Evolutionary conservation across 2,888 invertebrate genomes (phyloP), one percentile per base, ranked within the genome.

Genomic region (Omphaloscelis lunosa): DNA sequence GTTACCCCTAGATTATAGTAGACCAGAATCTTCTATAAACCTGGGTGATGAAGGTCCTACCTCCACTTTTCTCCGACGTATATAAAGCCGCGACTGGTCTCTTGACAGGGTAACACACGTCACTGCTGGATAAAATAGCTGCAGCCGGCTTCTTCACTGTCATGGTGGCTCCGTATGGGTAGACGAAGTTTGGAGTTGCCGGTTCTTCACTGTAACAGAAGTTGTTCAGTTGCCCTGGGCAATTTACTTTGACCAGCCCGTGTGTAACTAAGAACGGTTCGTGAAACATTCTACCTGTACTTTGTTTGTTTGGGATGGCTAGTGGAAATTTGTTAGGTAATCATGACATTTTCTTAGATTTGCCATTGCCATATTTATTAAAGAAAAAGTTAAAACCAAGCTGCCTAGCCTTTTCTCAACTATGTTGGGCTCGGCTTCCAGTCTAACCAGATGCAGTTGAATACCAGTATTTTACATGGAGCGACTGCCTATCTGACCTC

Each of bases 91-190:
- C 98, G 56, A 99, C 95, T 0, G 99, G 99, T 86, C 99, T 97
- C 94, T 99, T 99, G 34, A 99, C 98, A 0, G 99, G 99, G 94
- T 99, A 99, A 72, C 99, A 98, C 0, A 99, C 98, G 77, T 98
- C 98, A 59, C 99, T 99, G 87, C 99, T 99, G 11, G 99, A 99
- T 85, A 99, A 96, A 12, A 99, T 97, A 39, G 99, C 98, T 27
- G 98, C 97, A 0, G 99, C 98, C 1, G 99, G 99, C 92, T 98
- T 98, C 83, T 98, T 98, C 5, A 99, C 99, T 89, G 98, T 99
- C 83, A 99, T 94, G 0, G 99, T 99, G 61, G 99, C 99, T 23
- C 99, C 99, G 93, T 98, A 99, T 0, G 99, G 99, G 95, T 99
- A 99, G 68, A 99, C 97, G 95, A 99, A 98, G 89, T 98, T 97